Evolutionary conservation across 1,140 invertebrate genomes (phyloP), one percentile per base, ranked within the genome.

Genomic region (Papilio machaon): DNA sequence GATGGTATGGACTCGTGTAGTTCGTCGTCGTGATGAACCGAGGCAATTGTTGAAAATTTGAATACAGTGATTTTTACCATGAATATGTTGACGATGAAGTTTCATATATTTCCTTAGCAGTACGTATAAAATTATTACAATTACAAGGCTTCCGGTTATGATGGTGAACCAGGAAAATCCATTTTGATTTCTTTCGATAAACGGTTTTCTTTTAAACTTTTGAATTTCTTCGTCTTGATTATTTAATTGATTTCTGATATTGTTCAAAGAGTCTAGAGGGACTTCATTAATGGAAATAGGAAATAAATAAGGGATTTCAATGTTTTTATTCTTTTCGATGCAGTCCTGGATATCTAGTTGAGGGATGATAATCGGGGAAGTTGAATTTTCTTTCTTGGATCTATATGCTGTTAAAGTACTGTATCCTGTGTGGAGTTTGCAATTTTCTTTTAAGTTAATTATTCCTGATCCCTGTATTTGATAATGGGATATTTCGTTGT

Each of bases 401-500:
- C 19, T 64, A 54, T 23, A 23, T 35, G 83, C 82, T 79, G 82
- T 47, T 1, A 86, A 49, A 1, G 83, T 87, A 38, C 75, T 82
- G 54, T 82, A 86, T 13, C 80, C 58, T 0, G 86, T 85, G 23
- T 82, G 54, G 1, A 87, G 73, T 79, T 86, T 85, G 52, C 81
- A 86, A 0, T 70, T 52, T 85, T 79, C 23, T 38, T 52, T 49
- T 49, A 87, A 67, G 0, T 77, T 79, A 30, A 87, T 35, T 3
- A 87, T 87, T 54, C 84, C 84, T 19, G 83, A 46, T 19, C 83
- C 82, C 64, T 85, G 30, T 2, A 87, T 15, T n/a, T 81, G 81
- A 11, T 84, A 78, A 49, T 84, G 74, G 1, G 84, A 81, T 23
- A 82, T 58, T 84, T 85, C 67, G 19, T 82, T 80, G 10, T 82